Base-by-base conservation (phyloP, 1,140 invertebrate species). In the Hycleus cichorii region DNA sequence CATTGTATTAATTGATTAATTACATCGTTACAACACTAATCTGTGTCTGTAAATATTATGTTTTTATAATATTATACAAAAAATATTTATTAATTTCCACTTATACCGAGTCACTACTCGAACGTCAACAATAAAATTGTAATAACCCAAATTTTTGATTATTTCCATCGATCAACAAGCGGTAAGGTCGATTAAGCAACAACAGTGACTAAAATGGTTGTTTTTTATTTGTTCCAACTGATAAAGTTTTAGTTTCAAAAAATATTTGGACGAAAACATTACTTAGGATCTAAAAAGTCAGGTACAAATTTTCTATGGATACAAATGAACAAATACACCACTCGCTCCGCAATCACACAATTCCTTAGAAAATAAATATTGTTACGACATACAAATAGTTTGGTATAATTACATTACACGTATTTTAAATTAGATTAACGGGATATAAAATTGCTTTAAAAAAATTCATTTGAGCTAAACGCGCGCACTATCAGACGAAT, bases 1-100 rank as follows among this genome's bases (percentile, higher is more conserved):
- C 44, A 56, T 61, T 62, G 58, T 62, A 32, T 32, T 32, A 32
- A 32, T 32, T 32, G 4, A 47, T 60, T 62, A 49, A 53, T 58
- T 55, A 58, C 58, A 60, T 59, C 57, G 57, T 49, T 64, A 65
- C 61, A 66, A 65, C 62, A 67, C 65, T 69, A 69, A 69, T 66
- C 67, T 70, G 58, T 72, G 65, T 66, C 60, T 72, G 71, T 72
- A 72, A 61, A 72, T 72, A 72, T 72, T 72, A 70, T 70, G 70
- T 71, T 71, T 72, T 72, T 72, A 72, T 71, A 72, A 66, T 69
- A 69, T 69, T 18, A 18, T 18, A 18, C 18, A 18, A 18, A 71
- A 69, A 65, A 70, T 71, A 71, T 71, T 71, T 71, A 71, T 71
- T 69, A 71, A 68, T 66, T 63, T 69, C 63, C 67, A 71, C 69